Evolutionary conservation across 2,113 vertebrate species (phyloP), one percentile per base, ranked within the genome.

Genomic region (Perca schrenkii): DNA sequence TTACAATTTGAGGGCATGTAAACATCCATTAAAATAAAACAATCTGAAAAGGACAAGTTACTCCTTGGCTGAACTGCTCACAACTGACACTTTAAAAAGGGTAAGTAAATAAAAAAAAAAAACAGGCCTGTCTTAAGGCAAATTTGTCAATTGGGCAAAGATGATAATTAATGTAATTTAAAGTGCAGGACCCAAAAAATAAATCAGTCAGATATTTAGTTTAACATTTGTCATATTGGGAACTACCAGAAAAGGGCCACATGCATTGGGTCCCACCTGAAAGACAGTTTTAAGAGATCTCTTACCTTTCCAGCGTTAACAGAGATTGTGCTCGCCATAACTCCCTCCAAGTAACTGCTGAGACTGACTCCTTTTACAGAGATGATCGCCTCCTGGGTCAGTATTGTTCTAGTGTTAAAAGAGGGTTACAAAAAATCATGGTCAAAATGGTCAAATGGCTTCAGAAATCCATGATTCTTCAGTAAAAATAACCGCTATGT

Each of bases 361-460:
- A 99, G 96, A 89, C 98, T 99, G 86, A 99, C 96, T 1, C 98
- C 98, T 91, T 99, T 99, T 52, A 99, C 98, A 25, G 96, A 96
- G 89, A 99, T 99, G 74, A 98, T 97, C 25, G 98, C 98, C 93
- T 99, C 98, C 81, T 99, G 98, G 6, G 97, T 99, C 82, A 99
- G 86, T 78, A 99, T 40, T 16, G 98, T 99, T 91, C 98, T 99
- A 88, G 3, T 85, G 4, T 62, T 10, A 17, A 47, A 17, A 72
- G 4, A 2, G 6, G 12, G 53, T 69, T 31, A 12, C 46, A 46
- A 56, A 0, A 73, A 46, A 22, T 43, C 2, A 57, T 17, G 13
- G 0, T 36, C 5, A 36, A 57, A 65, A 57, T 15, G 7, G 1
- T 36, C 7, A 36, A 57, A 68, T 11, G 13, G 4, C 0, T 65